Conservation (phyloP, 1,140 invertebrate genomes). For the Dendrolimus punctatus region DNA sequence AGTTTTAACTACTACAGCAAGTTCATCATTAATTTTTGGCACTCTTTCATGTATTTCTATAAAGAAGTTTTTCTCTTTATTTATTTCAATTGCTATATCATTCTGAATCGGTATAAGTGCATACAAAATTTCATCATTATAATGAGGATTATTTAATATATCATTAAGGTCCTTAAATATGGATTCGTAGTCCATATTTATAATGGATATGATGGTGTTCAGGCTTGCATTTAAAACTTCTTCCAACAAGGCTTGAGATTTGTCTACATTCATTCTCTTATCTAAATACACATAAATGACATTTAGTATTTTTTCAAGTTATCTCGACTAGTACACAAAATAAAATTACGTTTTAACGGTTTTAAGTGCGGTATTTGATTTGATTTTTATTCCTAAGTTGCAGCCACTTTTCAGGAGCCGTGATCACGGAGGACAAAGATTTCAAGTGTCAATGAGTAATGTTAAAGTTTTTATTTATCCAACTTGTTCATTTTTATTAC, state of each 20-base stretch:
- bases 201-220: conserved; percentile 5
- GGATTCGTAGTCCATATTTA: conserved; percentile 11
- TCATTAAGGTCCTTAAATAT: conserved; percentile 19
- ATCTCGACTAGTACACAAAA: too few relatives aligned
- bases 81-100: conserved; percentile 13
- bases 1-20: not conserved
- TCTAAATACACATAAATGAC: too few relatives aligned
- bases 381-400: too few relatives aligned
- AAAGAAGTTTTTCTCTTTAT: conserved; percentile 5
- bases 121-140: conserved; percentile 9
- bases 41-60: not conserved
- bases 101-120: conserved; percentile 21
- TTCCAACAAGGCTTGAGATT: conserved; percentile 11
- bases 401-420: too few relatives aligned
- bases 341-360: too few relatives aligned
- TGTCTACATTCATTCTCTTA: not conserved
- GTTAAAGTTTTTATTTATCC: too few relatives aligned
- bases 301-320: too few relatives aligned
- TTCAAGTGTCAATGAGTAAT: too few relatives aligned
- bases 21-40: not conserved
- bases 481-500: too few relatives aligned
- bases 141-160: conserved; percentile 15
- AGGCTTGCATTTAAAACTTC: conserved; percentile 14
- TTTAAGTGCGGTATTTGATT: too few relatives aligned
- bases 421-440: too few relatives aligned